Evolutionary conservation across 2,888 invertebrate genomes (phyloP), one percentile per base, ranked within the genome.

Genomic region (Malachius bipustulatus): DNA sequence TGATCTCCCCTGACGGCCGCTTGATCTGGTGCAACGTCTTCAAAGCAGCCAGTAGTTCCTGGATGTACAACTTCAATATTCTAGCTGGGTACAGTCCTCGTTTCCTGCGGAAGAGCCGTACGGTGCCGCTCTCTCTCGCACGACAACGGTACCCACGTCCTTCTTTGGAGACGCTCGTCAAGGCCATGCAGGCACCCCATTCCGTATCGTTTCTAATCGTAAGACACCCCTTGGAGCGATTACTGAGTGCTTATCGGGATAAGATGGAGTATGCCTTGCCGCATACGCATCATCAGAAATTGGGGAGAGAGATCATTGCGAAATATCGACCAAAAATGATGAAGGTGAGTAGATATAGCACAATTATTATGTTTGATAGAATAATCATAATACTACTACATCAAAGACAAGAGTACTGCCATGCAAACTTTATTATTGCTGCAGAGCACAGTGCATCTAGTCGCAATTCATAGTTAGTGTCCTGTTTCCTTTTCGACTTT

Each of bases 41-140:
- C 57, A 82, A 82, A 67, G 82, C 82, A 3, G 83, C 82, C 2
- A 87, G 87, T n/a, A 84, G 87, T 11, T 85, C 87, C 1, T 88
- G 88, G 87, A 84, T 88, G 80, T 85, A 85, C 63, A 87, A 87
- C 63, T 87, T 88, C 63, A 85, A 87, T 61, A 64, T 84, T 34
- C 73, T 88, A 61, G 85, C 85, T 4, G 87, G 87, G 63, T 84
- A 85, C 60, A 74, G 77, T 38, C 75, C 82, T 6, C 73, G 74
- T 34, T 85, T 80, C 63, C 65, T 85, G 47, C 77, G 76, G 55
- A 77, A 77, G 52, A 83, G 80, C 37, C 81, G 82, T 57, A 71
- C 79, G 52, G 83, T 85, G 33, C 81, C 83, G 32, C 67, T 87
- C 44, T 75, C 77, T 45, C 61, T 85, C 52, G 87, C 87, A 3